Base-by-base conservation (phyloP, 2,797 vertebrate species). In the Forpus xanthops region DNA sequence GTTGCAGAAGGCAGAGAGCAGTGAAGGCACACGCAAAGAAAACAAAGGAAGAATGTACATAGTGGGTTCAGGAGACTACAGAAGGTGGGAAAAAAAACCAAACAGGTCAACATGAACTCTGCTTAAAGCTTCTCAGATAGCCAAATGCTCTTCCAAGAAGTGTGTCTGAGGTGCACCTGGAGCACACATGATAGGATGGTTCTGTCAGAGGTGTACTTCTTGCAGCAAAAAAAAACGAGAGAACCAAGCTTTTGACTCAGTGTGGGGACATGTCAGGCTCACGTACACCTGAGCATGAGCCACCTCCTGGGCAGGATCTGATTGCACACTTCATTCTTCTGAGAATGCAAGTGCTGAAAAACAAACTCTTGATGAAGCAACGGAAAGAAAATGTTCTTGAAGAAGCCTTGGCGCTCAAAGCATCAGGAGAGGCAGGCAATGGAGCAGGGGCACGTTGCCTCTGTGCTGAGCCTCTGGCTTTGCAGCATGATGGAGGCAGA, bases 401-500 rank as follows among this genome's bases (percentile, higher is more conserved):
- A 41, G 30, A 3, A 70, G 41, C 49, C 27, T 56, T 72, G 44
- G 41, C 28, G 21, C 8, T 1, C 2, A 61, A 83, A 94, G 64
- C 41, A 61, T 14, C 0, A 1, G 18, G 10, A 79, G 3, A 5
- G 13, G 20, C 25, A 27, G 31, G n/a, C 33, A 15, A 10, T 35
- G n/a, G 35, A 62, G 68, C 19, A 30, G 41, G 8, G 49, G 20
- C 24, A n/a, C 0, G 1, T 13, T 41, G 17, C 14, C 44, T 70
- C 42, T 19, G 15, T 3, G 0, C 24, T 42, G 35, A 89, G 24
- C 24, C 31, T 56, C 45, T 73, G 72, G 4, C 6, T 9, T 20
- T 0, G 0, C 0, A 0, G 8, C 13, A 37, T 28, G 25, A 49
- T 5, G 31, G n/a, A 73, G 16, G 45, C 9, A 61, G n/a, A n/a